A percentile compares a stretch with the other conserved stretches of the same genome.
These are phyloP conservation scores for Elachura formosa DNA, from an alignment of 2,113 vertebrate species.

Conservation along the genomic window DNA sequence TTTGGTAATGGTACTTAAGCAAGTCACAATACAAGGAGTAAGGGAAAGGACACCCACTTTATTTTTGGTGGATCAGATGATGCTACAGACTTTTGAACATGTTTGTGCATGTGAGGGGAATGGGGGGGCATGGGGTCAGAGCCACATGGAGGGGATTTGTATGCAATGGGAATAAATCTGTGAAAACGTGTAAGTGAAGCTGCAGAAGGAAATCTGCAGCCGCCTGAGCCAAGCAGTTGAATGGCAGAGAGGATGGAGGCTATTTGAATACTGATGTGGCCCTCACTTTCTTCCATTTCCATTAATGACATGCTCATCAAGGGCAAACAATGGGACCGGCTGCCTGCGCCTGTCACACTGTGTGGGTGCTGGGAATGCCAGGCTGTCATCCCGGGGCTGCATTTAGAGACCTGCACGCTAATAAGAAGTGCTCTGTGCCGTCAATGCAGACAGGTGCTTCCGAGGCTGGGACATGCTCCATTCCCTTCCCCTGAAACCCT, in stretches of 20 bases:
- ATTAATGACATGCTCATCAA: slow-evolving; percentile 95
- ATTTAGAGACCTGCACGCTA: slow-evolving; percentile 85
- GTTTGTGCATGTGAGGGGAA: background rate
- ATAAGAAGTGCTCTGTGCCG: slow-evolving; percentile 89
- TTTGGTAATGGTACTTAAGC: slow-evolving; percentile 32
- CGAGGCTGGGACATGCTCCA: slow-evolving; percentile 82
- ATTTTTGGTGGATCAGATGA: background rate
- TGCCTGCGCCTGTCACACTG: slow-evolving; percentile 86
- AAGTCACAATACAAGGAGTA: background rate
- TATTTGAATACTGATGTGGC: slow-evolving; percentile 96
- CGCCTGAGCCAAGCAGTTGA: slow-evolving; percentile 73
- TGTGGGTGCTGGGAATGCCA: slow-evolving; percentile 80
- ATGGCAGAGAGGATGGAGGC: slow-evolving; percentile 85
- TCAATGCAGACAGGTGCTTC: slow-evolving; percentile 93
- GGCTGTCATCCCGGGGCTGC: slow-evolving; percentile 80
- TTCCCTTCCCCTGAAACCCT: slow-evolving; percentile 78
- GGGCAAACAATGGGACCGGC: slow-evolving; percentile 91
- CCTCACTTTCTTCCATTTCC: slow-evolving; percentile 87
- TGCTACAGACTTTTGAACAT: background rate
- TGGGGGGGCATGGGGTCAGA: background rate
- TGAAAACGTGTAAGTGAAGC: slow-evolving; percentile 59
- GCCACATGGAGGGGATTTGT: slow-evolving; percentile 53
- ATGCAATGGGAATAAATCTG: slow-evolving; percentile 69
- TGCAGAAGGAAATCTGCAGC: slow-evolving; percentile 69
- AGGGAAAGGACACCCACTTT: background rate